Base-by-base conservation (phyloP, 2,113 vertebrate species). In the Zosterops lateralis region DNA sequence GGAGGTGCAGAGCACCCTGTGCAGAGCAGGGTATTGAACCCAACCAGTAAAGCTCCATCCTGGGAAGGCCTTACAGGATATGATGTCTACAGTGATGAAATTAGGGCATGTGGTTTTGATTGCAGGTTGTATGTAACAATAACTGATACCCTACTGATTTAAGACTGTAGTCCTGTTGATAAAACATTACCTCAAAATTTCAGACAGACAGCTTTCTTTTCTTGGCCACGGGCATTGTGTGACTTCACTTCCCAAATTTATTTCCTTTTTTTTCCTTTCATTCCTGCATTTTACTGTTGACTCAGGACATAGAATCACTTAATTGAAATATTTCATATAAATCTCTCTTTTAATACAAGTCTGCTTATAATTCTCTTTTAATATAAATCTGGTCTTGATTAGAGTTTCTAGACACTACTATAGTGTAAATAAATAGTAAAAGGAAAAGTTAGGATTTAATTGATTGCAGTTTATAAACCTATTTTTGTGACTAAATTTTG, bases 401-500 rank as follows among this genome's bases (percentile, higher is more conserved):
- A 84, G 25, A 65, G 7, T 84, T 90, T 82, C 73, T 79, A 57
- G 45, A 60, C 72, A 58, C 14, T 64, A 78, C 32, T 28, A 61
- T 8, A 78, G 7, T 64, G 48, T 86, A 96, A 94, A 96, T 78
- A 96, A 89, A 92, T 57, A 78, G 25, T 73, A 68, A 34, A 84
- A 71, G 40, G 21, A 92, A 83, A 93, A 93, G n/a, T 81, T 36
- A 81, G 8, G 22, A 89, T 60, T 86, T 57, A 88, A 89, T 42
- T 74, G 21, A 84, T 84, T 95, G 42, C 21, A 53, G 26, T 87
- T 94, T 91, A 94, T 92, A 91, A 91, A 72, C 8, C 17, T 29
- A 54, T 58, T 87, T 67, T 78, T 84, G 31, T 57, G 51, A 82
- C 68, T 72, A 68, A 84, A 72, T 87, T 48, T 79, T 87, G 66